Conservation (phyloP, 2,113 vertebrate genomes). For the Sceloporus tristichus region DNA sequence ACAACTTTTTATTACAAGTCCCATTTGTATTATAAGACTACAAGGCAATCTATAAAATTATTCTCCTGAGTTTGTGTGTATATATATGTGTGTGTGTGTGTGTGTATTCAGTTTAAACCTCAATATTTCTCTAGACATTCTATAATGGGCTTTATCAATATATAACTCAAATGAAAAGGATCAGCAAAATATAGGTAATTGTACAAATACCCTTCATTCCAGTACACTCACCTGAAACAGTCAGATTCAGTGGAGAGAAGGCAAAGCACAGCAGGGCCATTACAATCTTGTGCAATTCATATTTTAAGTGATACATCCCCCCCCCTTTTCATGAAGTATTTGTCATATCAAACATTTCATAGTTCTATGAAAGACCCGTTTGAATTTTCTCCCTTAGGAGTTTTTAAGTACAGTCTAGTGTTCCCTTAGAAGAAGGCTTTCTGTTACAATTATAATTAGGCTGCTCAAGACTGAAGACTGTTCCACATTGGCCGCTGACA, state of each 20-base stretch:
- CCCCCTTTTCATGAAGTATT: slow-evolving; percentile 59
- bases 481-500: slow-evolving; percentile 34
- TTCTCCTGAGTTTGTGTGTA: not conserved
- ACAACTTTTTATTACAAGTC: not conserved
- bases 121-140: slow-evolving; percentile 59
- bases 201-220: slow-evolving; percentile 29
- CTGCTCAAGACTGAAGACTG: slow-evolving; percentile 43
- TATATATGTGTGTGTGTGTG: no score
- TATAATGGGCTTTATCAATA: slow-evolving; percentile 54
- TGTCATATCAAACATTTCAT: slow-evolving; percentile 68
- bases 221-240: slow-evolving; percentile 55
- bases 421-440: slow-evolving; percentile 44
- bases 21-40: slow-evolving; percentile 42
- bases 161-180: slow-evolving; percentile 63
- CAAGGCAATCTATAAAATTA: slow-evolving; percentile 54
- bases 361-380: slow-evolving; percentile 49
- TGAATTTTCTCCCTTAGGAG: slow-evolving; percentile 54
- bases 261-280: slow-evolving; percentile 61
- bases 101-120: slow-evolving; percentile 50
- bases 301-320: slow-evolving; percentile 64
- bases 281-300: slow-evolving; percentile 59
- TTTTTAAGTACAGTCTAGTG: slow-evolving; percentile 35
- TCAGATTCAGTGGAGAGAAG: slow-evolving; percentile 53
- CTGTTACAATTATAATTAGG: slow-evolving; percentile 58
- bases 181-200: slow-evolving; percentile 60